These are phyloP conservation scores for Chlorodrepanis virens DNA, from an alignment of 2,113 vertebrate genomes.

Conservation along the genomic window DNA sequence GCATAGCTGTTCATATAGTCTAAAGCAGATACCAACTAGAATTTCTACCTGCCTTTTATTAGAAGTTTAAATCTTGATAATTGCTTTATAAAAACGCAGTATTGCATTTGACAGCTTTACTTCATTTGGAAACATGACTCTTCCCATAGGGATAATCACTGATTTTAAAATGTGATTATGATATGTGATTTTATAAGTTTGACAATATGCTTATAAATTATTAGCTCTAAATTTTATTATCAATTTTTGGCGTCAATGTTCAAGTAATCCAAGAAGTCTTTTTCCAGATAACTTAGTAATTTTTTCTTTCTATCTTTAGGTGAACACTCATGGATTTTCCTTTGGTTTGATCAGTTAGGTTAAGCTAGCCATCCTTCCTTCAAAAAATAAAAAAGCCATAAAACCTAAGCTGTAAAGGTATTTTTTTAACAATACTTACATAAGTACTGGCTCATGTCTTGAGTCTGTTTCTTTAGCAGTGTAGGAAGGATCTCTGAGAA, in stretches of 20 bases:
- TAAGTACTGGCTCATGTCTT: not conserved
- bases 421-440: not conserved
- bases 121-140: not conserved
- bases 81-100: not conserved
- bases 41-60: not conserved
- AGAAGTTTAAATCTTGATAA: not conserved
- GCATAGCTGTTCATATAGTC: not conserved
- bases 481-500: not conserved
- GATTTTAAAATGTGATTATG: not conserved
- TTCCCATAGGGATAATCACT: not conserved
- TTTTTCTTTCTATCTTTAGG: not conserved
- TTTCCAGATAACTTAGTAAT: not conserved
- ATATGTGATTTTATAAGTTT: not conserved
- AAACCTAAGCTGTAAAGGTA: not conserved
- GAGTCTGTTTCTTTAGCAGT: not conserved
- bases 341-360: not conserved
- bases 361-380: not conserved
- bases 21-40: not conserved
- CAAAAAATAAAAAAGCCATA: not conserved
- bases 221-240: not conserved
- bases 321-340: not conserved
- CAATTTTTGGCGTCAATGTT: not conserved
- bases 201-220: not conserved
- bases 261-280: not conserved
- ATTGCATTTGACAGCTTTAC: slow-evolving; percentile 1